Base-by-base conservation (phyloP, 2,888 invertebrate genomes). In the Oegoconia quadripuncta region DNA sequence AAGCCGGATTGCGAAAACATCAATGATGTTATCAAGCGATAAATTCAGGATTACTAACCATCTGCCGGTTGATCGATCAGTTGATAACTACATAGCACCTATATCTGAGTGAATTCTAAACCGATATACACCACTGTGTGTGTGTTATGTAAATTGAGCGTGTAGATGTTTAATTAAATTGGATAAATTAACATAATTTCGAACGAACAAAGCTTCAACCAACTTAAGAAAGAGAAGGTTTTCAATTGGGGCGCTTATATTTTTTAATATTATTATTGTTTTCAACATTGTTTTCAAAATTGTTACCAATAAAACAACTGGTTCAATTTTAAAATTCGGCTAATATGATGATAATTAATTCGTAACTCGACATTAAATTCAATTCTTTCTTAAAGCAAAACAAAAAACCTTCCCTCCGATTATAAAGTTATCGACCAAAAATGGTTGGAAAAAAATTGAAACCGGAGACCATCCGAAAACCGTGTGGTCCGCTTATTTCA, bases 401-500 rank as follows among this genome's bases (percentile, higher is more conserved):
- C 37, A 3, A 20, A 28, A 28, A 18, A 30, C 34, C 29, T 18
- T 25, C 15, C 28, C 41, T 20, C 29, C 29, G 34, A 30, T 38
- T 42, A 42, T 42, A 26, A 38, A 42, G 42, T 34, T 34, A 42
- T 42, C 37, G 34, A 16, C 15, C 11, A 27, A 38, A 34, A 42
- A 30, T 26, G 29, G 16, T 31, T 12, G 17, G 16, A 61, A 63
- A 66, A 70, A 61, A 59, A 46, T 61, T 73, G 84, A 81, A 84
- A 84, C 63, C 69, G 68, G 81, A 86, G 74, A 79, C 55, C 50
- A 52, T 64, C 46, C 52, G 48, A 61, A 63, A 74, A 66, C 64
- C 66, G 48, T 56, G 66, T 66, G 73, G 68, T 62, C 68, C 65
- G 76, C 73, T 82, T 75, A 76, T 84, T 86, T 86, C 80, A 76